phyloP scores from a whole-genome alignment of 2,797 vertebrate genomes.

The Scyliorhinus canicula region DNA sequence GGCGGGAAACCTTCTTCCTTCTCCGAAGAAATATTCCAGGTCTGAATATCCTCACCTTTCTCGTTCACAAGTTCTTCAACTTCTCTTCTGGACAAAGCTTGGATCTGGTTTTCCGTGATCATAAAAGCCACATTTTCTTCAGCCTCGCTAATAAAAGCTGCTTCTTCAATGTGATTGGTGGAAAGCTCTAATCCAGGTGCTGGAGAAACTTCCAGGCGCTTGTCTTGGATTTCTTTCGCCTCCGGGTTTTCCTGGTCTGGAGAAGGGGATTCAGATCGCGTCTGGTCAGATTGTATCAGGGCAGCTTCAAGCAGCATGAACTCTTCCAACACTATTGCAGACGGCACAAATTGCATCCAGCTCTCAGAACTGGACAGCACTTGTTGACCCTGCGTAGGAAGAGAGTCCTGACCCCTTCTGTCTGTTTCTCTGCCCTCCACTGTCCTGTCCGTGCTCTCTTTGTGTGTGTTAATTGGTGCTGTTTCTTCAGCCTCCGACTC shows the following conservation, averaged over 20 bases:
- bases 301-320: neutral
- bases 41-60: constrained; percentile 43
- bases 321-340: neutral
- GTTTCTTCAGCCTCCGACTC: constrained; percentile 37
- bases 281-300: neutral
- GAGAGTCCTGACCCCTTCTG: neutral
- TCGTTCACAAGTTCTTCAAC: constrained; percentile 42
- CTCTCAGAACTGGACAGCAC: neutral
- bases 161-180: neutral
- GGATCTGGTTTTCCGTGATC: constrained; percentile 45
- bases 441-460: neutral
- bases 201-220: neutral
- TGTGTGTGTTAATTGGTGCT: constrained; percentile 30
- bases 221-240: neutral
- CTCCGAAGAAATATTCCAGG: constrained; percentile 42
- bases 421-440: neutral
- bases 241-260: too few relatives aligned
- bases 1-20: constrained; percentile 29
- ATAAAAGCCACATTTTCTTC: constrained; percentile 46
- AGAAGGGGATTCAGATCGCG: neutral
- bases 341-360: neutral
- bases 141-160: fast-evolving
- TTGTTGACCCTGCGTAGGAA: neutral
- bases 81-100: constrained; percentile 44
- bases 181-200: neutral